Evolutionary conservation across 2,888 invertebrate species (phyloP).

Genomic region (Epistrophe grossulariae): DNA sequence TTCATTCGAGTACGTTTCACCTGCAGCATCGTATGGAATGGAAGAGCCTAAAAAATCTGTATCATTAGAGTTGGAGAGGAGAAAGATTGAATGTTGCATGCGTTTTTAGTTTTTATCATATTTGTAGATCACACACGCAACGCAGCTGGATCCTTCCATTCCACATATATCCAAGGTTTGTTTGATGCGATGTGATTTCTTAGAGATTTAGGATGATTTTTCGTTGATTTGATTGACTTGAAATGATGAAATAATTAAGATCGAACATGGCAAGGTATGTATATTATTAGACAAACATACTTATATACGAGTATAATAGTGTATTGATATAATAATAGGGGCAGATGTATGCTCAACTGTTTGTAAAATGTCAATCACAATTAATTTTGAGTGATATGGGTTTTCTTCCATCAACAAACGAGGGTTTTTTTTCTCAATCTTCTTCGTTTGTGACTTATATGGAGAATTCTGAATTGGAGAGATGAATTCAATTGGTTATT

Average conservation of each 20-base stretch:
- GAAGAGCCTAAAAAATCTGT: conserved; percentile 26
- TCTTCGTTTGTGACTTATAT: neutral
- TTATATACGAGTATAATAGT: neutral
- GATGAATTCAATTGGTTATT: neutral
- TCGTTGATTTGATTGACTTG: conserved; percentile 67
- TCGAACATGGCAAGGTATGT: conserved; percentile 28
- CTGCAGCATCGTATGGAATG: conserved; percentile 31
- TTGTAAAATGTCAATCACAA: conserved; percentile 68
- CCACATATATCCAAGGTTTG: neutral
- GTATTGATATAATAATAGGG: conserved; percentile 46
- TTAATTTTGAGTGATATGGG: conserved; percentile 64
- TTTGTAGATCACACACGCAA: conserved; percentile 58
- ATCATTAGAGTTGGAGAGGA: conserved; percentile 12
- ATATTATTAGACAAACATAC: conserved; percentile 5
- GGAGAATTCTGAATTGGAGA: no score
- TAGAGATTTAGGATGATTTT: conserved; percentile 2
- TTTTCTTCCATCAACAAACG: neutral
- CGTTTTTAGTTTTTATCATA: conserved; percentile 33
- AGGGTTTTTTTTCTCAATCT: neutral
- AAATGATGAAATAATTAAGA: conserved; percentile 73
- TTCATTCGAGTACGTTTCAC: conserved; percentile 56
- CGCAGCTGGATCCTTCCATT: conserved; percentile 49
- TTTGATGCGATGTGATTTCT: conserved; percentile 42
- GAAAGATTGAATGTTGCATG: conserved; percentile 44
- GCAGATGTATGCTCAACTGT: conserved; percentile 67